Evolutionary conservation across 2,113 vertebrate genomes (phyloP).

Genomic region (Tachycineta bicolor): DNA sequence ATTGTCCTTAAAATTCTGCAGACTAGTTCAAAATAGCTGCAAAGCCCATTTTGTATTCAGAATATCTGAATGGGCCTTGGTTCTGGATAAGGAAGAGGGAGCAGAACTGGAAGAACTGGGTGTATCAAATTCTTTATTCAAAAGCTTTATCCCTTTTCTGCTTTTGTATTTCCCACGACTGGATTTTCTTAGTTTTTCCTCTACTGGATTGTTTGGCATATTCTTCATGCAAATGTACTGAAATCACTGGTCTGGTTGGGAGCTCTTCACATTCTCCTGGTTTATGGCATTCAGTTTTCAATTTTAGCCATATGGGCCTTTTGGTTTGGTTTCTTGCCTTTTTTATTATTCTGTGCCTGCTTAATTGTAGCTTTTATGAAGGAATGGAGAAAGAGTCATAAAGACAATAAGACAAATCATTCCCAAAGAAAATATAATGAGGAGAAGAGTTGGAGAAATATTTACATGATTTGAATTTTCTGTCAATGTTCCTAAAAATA

Average conservation of each 20-base stretch:
- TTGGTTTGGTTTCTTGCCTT: background rate
- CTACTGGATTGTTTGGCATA: background rate
- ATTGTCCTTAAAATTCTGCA: background rate
- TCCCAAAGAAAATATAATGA: slow-evolving; percentile 38
- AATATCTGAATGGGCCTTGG: background rate
- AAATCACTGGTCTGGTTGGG: background rate
- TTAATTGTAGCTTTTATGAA: slow-evolving; percentile 24
- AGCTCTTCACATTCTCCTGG: background rate
- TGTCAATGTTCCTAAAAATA: slow-evolving; percentile 47
- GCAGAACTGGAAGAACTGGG: background rate
- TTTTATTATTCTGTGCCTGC: background rate
- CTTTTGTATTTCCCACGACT: background rate
- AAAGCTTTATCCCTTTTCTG: background rate
- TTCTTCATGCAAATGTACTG: background rate
- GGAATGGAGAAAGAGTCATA: background rate
- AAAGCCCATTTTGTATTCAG: background rate
- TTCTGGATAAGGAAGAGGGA: background rate
- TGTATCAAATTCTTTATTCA: background rate
- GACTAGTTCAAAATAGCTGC: background rate
- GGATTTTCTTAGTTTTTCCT: background rate
- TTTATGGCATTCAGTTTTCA: background rate
- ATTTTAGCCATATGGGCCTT: background rate
- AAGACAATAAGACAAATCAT: slow-evolving; percentile 29
- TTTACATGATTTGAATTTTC: slow-evolving; percentile 48
- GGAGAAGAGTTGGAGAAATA: slow-evolving; percentile 16